Percentiles rank a stretch among this genome's conserved stretches.
Conservation (phyloP, 2,797 vertebrate genomes). For the Sorex maritimensis region DNA sequence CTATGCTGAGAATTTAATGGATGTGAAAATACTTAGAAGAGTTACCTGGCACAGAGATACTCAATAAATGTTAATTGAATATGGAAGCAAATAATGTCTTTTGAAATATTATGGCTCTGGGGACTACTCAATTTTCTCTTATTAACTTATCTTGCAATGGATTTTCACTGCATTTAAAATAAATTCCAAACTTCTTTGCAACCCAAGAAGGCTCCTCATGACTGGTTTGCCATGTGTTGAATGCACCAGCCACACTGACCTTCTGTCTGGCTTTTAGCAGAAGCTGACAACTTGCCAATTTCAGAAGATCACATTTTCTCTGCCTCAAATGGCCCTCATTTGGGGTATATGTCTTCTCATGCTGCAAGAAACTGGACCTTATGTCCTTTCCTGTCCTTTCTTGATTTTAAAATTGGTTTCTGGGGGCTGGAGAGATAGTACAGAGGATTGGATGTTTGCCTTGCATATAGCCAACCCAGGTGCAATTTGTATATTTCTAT, state of each 20-base stretch:
- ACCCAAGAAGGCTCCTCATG: slow-evolving; percentile 16
- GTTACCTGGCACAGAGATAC: neutral
- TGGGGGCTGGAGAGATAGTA: too few relatives aligned
- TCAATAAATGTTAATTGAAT: slow-evolving; percentile 45
- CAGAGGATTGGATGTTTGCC: too few relatives aligned
- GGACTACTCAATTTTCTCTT: slow-evolving; percentile 26
- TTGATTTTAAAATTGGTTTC: slow-evolving; percentile 18
- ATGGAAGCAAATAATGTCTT: slow-evolving; percentile 39
- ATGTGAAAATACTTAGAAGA: slow-evolving; percentile 43
- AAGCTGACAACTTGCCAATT: neutral
- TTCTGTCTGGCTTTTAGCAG: neutral
- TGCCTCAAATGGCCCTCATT: neutral
- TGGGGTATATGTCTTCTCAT: slow-evolving; percentile 16
- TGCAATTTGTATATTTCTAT: slow-evolving; percentile 40
- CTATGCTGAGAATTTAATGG: slow-evolving; percentile 17
- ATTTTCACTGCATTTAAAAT: slow-evolving; percentile 29
- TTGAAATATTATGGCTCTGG: slow-evolving; percentile 5
- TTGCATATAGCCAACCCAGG: neutral
- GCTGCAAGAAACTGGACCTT: slow-evolving; percentile 49
- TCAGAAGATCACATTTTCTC: slow-evolving; percentile 14
- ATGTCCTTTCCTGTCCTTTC: neutral
- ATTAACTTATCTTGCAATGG: neutral
- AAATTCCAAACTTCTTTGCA: slow-evolving; percentile 29
- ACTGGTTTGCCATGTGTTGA: slow-evolving; percentile 2
- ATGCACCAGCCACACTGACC: neutral